Conservation (phyloP, 2,888 invertebrate species). For the Formica aserva region DNA sequence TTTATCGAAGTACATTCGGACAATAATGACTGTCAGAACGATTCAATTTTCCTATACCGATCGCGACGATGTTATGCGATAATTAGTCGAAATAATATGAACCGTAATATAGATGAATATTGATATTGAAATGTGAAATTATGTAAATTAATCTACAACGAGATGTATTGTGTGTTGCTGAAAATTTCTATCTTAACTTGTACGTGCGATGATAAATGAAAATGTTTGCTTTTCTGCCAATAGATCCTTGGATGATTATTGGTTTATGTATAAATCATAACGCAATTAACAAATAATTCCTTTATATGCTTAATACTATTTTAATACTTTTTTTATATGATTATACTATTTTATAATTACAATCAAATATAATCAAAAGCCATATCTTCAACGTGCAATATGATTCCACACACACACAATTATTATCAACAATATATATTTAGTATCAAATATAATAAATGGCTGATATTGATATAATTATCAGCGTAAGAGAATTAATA, state of each 20-base stretch:
- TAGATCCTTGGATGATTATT: background rate
- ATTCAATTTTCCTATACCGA: constrained; percentile 19
- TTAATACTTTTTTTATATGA: background rate
- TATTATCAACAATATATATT: background rate
- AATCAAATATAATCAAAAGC: background rate
- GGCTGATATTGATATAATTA: background rate
- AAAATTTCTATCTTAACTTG: background rate
- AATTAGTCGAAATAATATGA: constrained; percentile 23
- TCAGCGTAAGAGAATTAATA: background rate
- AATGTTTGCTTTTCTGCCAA: background rate
- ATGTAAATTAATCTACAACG: background rate
- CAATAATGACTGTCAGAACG: constrained; percentile 5
- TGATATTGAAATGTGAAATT: constrained; percentile 15
- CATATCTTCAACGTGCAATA: background rate
- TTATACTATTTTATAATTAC: background rate
- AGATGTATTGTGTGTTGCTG: background rate
- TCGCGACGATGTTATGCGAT: constrained; percentile 14
- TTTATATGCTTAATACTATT: background rate
- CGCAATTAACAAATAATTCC: background rate
- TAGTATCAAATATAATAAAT: background rate
- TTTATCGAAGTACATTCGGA: background rate
- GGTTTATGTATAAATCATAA: background rate
- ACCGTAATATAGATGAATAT: constrained; percentile 12
- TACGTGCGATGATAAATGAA: background rate
- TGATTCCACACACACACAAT: background rate